Conservation (phyloP, 2,797 vertebrate genomes). For the Eulemur mongoz region DNA sequence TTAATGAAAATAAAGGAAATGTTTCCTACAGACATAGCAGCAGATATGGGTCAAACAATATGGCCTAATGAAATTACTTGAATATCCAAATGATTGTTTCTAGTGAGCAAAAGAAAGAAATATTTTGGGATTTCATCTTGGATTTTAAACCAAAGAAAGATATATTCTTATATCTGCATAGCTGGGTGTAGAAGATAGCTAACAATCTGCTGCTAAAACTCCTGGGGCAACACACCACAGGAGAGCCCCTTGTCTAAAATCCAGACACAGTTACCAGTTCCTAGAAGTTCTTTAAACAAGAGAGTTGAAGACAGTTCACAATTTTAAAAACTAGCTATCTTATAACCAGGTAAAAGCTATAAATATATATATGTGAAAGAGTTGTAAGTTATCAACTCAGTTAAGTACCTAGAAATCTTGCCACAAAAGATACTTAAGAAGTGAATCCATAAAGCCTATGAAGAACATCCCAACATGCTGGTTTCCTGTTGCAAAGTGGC, state of each 20-base stretch:
- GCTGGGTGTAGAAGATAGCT: neutral
- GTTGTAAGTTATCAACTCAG: neutral
- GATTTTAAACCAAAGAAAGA: slow-evolving; percentile 23
- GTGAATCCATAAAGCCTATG: neutral
- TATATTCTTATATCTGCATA: neutral
- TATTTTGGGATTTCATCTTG: slow-evolving; percentile 14
- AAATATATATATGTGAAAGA: neutral
- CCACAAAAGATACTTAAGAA: neutral
- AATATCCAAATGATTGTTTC: neutral
- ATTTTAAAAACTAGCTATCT: slow-evolving; percentile 23
- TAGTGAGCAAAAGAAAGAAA: neutral
- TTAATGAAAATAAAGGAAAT: slow-evolving; percentile 35
- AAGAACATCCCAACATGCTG: neutral
- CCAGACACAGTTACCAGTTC: neutral
- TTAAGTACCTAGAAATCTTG: slow-evolving; percentile 15
- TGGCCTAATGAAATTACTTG: slow-evolving; percentile 7
- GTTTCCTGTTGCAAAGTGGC: neutral
- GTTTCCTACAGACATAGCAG: neutral
- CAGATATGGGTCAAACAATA: neutral
- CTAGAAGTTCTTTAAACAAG: neutral
- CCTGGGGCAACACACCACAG: neutral
- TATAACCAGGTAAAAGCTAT: neutral
- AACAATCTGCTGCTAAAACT: neutral
- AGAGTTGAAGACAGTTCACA: neutral
- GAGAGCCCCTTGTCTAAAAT: neutral